Evolutionary conservation across 1,140 invertebrate species (phyloP), one percentile per base, ranked within the genome.

Genomic region (Caenorhabditis latens): DNA sequence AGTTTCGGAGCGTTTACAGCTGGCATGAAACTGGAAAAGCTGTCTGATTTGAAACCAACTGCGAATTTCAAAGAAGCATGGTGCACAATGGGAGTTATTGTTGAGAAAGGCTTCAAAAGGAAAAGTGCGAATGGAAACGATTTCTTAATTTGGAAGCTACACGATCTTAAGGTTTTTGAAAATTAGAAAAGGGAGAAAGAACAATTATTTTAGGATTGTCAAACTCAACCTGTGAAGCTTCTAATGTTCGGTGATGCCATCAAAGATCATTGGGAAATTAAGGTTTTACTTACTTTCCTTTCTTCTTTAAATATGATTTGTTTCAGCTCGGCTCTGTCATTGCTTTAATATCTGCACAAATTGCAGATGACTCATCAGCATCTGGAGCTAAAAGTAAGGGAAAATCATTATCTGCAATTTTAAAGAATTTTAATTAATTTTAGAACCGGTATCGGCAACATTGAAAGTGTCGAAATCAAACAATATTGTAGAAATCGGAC

Each of bases 51-150:
- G 7, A 79, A 79, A 32, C 71, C 71, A 79, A 79, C 71, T 6
- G 50, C 71, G 14, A 79, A 32, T 42, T 84, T 83, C 21, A 88
- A 84, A 84, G 86, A 79, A 50, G 88, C 53, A 19, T 91, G 88
- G 86, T 43, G 88, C 19, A 91, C 91, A 11, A 91, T 91, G 90
- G 91, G 86, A 43, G 91, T 91, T 32, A 88, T 91, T 53, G 90
- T 91, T n/a, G 90, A 90, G n/a, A 87, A 87, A 46, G 87, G 79
- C 19, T 90, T 85, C n/a, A 86, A 75, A 24, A 90, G 84, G 83
- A 91, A 91, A 58, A 91, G 91, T 61, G 90, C 86, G 4, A 91
- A 92, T 61, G 90, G 88, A 13, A 92, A 92, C 21, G 91, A 91
- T 46, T 91, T 91, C 65, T 86, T 92, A 32, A 89, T 92, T 65